phyloP scores from a whole-genome alignment of 2,113 vertebrate genomes.

The Oncorhynchus kisutch region DNA sequence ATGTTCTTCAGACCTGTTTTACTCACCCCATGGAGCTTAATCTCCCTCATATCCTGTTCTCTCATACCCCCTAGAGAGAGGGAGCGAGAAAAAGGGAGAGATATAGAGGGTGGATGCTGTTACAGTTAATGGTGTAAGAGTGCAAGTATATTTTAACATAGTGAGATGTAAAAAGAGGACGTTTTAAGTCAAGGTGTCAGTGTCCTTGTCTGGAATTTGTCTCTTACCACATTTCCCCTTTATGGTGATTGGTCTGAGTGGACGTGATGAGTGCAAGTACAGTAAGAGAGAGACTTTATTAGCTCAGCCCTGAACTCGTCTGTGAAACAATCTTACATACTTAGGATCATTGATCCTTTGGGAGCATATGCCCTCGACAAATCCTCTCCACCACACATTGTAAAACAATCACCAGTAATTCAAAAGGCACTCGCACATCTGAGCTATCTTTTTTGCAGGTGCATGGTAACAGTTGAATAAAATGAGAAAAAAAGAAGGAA shows the following conservation, averaged over 20 bases:
- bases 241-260: not conserved
- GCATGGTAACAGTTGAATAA: too few relatives aligned
- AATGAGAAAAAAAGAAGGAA: too few relatives aligned
- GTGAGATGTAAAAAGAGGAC: slow-evolving; percentile 68
- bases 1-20: slow-evolving; percentile 75
- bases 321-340: not conserved
- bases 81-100: not conserved
- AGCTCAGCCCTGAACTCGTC: slow-evolving; percentile 11
- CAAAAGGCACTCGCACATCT: too few relatives aligned
- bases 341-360: too few relatives aligned
- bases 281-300: not conserved
- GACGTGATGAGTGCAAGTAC: not conserved
- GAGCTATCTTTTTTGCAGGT: too few relatives aligned
- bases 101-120: not conserved
- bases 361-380: too few relatives aligned
- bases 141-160: too few relatives aligned
- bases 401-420: too few relatives aligned
- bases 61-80: slow-evolving; percentile 74
- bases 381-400: too few relatives aligned
- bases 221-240: not conserved
- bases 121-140: too few relatives aligned
- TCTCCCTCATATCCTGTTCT: slow-evolving; percentile 77
- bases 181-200: slow-evolving; percentile 77
- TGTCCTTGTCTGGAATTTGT: slow-evolving; percentile 46
- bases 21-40: slow-evolving; percentile 79